A percentile compares a stretch with the other conserved stretches of the same genome.
Evolutionary conservation across 2,888 invertebrate genomes (phyloP).

Genomic region (Oscheius sp.): DNA sequence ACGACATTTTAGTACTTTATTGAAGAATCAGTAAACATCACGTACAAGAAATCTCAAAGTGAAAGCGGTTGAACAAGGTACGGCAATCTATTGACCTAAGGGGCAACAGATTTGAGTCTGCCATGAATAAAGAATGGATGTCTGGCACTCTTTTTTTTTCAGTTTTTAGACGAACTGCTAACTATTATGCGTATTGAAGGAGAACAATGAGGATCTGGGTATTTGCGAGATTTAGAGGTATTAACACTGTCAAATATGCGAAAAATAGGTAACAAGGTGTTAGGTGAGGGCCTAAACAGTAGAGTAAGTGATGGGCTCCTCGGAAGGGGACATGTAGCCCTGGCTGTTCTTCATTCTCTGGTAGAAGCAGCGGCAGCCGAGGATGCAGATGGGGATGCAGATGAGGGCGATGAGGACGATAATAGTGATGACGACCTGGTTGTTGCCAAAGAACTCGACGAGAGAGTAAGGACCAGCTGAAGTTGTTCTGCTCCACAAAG

Average conservation of each 20-base stretch:
- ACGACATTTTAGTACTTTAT: no score
- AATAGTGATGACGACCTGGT: not conserved
- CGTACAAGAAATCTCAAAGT: no score
- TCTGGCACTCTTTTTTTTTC: no score
- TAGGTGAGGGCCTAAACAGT: not conserved
- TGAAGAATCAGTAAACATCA: no score
- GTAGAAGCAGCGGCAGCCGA: not conserved
- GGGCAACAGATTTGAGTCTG: no score
- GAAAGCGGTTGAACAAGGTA: no score
- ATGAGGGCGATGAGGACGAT: not conserved
- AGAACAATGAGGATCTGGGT: no score
- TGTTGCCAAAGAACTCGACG: not conserved
- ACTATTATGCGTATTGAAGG: no score
- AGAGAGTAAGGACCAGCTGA: not conserved
- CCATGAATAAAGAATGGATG: no score
- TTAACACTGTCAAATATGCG: slow-evolving; percentile 2
- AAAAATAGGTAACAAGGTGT: not conserved
- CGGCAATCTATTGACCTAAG: no score
- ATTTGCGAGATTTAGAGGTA: not conserved
- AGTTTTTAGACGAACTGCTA: no score
- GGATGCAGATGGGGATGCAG: not conserved
- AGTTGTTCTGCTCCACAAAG: not conserved
- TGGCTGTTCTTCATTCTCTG: not conserved
- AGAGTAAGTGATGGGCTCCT: not conserved
- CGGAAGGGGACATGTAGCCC: not conserved